Base-by-base conservation (phyloP, 2,797 vertebrate species). In the Bradypodion pumilum region DNA sequence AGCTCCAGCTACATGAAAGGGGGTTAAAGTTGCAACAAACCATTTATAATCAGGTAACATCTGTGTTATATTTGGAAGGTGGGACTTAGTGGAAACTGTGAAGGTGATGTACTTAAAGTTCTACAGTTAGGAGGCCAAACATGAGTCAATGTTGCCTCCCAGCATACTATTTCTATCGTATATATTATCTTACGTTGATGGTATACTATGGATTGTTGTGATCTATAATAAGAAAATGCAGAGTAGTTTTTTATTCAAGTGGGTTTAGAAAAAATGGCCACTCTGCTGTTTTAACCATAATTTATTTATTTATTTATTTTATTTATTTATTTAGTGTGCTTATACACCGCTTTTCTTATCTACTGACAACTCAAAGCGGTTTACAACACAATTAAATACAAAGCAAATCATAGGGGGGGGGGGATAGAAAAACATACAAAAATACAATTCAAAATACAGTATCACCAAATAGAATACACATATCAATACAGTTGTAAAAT, bases 1-100 rank as follows among this genome's bases (percentile, higher is more conserved):
- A 99, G 98, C 94, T 99, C 85, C 97, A 99, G 92, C 96, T 99
- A 16, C 98, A 99, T 8, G 98, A 98, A 91, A 96, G 98, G 95
- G 98, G 98, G 88, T 95, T 99, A 93, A 98, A 98, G 91, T 95
- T 99, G 52, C 97, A 98, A 72, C 98, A 99, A 91, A 95, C 96
- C 52, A 97, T 99, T 89, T 99, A 99, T 89, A 96, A 94, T 65
- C 98, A 99, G 98, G 98, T 98, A 95, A 93, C 19, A n/a, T 65
- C 21, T 4, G 85, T 73, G 1, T 81, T 84, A 1, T 10, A 70
- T 89, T 65, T 75, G 6, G 3, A 9, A 37, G 2, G 21, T 40
- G 60, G 23, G 56, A 12, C 5, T 13, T 16, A 32, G 32, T 23
- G 44, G 46, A 23, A 40, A 62, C 23, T 42, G 32, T 29, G 29